Percentiles rank a stretch among this genome's conserved stretches.
phyloP scores from a whole-genome alignment of 2,113 vertebrate species.

The Phalacrocorax brasilianus region DNA sequence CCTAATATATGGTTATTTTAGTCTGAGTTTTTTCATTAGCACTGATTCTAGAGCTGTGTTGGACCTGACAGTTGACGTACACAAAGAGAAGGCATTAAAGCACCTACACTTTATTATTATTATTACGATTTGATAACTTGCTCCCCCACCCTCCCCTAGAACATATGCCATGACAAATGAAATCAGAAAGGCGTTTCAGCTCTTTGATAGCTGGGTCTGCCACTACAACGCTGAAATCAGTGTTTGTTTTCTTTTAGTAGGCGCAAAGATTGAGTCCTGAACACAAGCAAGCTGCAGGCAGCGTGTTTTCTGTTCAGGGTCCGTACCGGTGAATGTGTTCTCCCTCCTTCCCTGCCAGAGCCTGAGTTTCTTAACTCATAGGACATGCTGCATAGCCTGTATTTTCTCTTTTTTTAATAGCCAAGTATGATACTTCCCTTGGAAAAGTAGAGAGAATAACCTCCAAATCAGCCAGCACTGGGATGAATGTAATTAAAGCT shows the following conservation, averaged over 20 bases:
- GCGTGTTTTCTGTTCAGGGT: neutral
- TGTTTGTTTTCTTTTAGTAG: neutral
- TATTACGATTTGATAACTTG: neutral
- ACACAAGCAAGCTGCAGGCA: neutral
- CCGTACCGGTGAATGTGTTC: neutral
- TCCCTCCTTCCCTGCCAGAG: neutral
- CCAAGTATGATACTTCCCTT: neutral
- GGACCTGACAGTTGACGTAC: neutral
- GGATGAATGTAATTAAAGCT: slow-evolving; percentile 16
- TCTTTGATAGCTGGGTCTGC: neutral
- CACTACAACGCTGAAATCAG: neutral
- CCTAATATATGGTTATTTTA: neutral
- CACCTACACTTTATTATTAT: neutral
- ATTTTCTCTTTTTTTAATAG: neutral
- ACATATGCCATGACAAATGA: neutral
- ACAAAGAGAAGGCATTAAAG: neutral
- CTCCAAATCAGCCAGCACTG: neutral
- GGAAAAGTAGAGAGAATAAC: neutral
- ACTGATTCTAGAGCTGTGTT: neutral
- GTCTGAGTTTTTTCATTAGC: neutral
- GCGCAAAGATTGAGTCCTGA: neutral
- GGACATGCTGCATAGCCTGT: neutral
- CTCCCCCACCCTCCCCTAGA: neutral
- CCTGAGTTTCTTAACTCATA: neutral
- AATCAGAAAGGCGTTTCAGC: neutral